phyloP scores from a whole-genome alignment of 2,113 vertebrate species.

The Felis chaus region DNA sequence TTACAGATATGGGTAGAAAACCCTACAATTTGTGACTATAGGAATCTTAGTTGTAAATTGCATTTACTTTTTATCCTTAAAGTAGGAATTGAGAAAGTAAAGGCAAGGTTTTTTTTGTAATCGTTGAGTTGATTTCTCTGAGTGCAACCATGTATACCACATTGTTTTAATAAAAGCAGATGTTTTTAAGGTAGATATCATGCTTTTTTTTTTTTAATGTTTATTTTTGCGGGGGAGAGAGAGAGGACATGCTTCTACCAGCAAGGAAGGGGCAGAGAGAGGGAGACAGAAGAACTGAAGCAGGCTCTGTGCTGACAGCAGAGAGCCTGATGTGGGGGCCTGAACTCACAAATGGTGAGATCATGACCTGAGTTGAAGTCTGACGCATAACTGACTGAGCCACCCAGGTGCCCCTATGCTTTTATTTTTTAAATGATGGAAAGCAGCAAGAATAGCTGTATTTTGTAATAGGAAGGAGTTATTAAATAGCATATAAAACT shows the following conservation, averaged over 20 bases:
- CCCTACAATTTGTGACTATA: background rate
- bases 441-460: background rate
- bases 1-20: constrained; percentile 9
- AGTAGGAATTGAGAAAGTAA: constrained; percentile 61
- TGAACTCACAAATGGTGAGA: too few relatives aligned
- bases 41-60: constrained; percentile 25
- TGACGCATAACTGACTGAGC: too few relatives aligned
- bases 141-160: background rate
- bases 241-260: too few relatives aligned
- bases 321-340: too few relatives aligned
- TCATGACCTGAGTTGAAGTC: too few relatives aligned
- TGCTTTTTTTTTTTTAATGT: constrained; percentile 1
- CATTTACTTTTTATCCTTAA: constrained; percentile 39
- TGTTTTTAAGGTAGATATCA: background rate
- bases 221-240: too few relatives aligned
- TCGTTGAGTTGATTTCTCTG: constrained; percentile 30
- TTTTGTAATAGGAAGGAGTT: background rate
- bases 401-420: background rate
- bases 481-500: background rate
- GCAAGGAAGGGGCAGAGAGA: too few relatives aligned
- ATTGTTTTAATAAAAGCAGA: background rate
- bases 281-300: too few relatives aligned
- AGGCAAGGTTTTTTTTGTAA: constrained; percentile 2
- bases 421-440: constrained; percentile 44
- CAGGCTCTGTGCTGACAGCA: too few relatives aligned